Conservation (phyloP, 1,140 invertebrate genomes). For the Gonatopus flavifemur region DNA sequence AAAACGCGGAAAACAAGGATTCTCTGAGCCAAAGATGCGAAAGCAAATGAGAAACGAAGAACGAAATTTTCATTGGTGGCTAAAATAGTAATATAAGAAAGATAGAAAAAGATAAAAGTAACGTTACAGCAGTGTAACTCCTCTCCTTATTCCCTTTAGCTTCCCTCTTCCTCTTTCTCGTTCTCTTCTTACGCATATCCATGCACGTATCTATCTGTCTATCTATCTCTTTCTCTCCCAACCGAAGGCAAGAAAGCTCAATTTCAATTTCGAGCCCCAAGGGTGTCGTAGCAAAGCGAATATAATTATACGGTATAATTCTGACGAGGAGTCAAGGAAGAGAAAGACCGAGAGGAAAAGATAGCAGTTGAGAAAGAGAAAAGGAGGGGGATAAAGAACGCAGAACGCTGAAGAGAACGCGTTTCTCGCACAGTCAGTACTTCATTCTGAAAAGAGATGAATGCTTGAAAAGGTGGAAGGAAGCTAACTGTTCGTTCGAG, state of each 20-base stretch:
- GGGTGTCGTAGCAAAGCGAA: conserved; percentile 59
- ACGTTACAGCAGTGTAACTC: too few species aligned
- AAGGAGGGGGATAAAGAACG: background rate
- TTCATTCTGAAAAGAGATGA: background rate
- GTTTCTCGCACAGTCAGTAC: too few species aligned
- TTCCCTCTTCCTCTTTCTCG: background rate
- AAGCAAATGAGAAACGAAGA: conserved; percentile 18
- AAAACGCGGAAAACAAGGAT: background rate
- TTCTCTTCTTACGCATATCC: too few species aligned
- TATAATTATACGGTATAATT: conserved; percentile 61
- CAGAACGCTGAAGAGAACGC: too few species aligned
- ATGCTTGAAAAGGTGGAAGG: conserved; percentile 2
- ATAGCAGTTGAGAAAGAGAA: background rate
- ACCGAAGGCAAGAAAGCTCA: conserved; percentile 46
- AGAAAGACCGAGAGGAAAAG: conserved; percentile 12
- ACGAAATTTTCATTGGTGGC: conserved; percentile 45
- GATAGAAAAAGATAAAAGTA: too few species aligned
- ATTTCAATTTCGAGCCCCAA: conserved; percentile 59
- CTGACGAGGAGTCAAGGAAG: conserved; percentile 43
- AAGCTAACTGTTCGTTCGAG: too few species aligned
- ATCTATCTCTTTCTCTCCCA: conserved; percentile 3
- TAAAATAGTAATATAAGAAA: too few species aligned
- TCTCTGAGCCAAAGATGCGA: background rate
- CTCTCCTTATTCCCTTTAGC: background rate
- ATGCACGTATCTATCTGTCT: background rate